Evolutionary conservation across 2,113 vertebrate species (phyloP), one percentile per base, ranked within the genome.

Genomic region (Gambusia affinis): DNA sequence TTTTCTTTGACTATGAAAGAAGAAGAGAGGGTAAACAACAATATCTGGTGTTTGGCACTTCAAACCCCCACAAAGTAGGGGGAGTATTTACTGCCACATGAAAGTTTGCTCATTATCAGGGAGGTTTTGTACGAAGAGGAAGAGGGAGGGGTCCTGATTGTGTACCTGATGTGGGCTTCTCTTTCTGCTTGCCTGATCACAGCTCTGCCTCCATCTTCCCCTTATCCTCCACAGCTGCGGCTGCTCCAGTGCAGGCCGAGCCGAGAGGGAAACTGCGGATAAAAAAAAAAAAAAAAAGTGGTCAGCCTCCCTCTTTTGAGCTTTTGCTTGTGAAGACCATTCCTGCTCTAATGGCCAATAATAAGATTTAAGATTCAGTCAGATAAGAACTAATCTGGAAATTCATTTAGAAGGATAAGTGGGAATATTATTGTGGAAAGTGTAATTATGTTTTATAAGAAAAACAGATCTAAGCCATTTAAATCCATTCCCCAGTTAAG

Each of bases 81-180:
- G 73, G 84, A 89, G 87, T 79, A 90, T 91, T 86, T 90, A 88
- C 88, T 85, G 78, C 71, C 89, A 92, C 89, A 94, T 94, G 91
- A 94, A 94, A 93, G 80, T 90, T 91, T 72, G 63, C 75, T 94
- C 92, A 92, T 92, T 93, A 93, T 89, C 73, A 30, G 88, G 64
- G 90, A 90, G 90, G 90, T 79, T 69, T 80, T 62, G 78, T 51
- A 65, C 75, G 79, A 83, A 83, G 66, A 69, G 61, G 37, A 35
- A 60, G 78, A 79, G 88, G 82, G 87, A 79, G 88, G 91, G 87
- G 7, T 80, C 79, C 89, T 91, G 91, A 93, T 92, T 76, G 75
- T 88, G 87, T 90, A 86, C 91, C 91, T 91, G 92, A 91, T 93
- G 86, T 81, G 85, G 76, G 51, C 17, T 57, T 85, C 84, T 83